These are phyloP conservation scores for Drosophila recens DNA, from an alignment of 2,888 invertebrate genomes.

Conservation along the genomic window DNA sequence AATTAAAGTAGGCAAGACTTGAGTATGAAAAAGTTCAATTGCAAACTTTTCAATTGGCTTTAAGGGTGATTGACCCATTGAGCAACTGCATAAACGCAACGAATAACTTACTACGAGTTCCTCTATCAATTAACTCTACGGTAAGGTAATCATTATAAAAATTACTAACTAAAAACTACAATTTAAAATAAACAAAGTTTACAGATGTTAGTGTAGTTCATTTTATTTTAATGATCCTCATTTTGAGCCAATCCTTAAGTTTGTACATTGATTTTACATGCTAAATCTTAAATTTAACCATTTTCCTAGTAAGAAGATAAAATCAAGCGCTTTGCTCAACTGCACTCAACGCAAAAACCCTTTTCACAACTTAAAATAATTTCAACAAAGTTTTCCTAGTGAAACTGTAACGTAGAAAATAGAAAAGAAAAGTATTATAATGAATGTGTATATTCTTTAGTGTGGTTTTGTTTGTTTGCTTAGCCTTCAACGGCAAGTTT, in stretches of 20 bases:
- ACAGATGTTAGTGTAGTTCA: too few relatives aligned
- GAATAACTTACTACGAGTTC: not conserved
- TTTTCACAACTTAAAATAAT: slow-evolving; percentile 60
- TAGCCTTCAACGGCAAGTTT: slow-evolving; percentile 56
- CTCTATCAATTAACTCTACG: too few relatives aligned
- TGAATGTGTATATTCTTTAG: slow-evolving; percentile 26
- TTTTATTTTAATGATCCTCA: too few relatives aligned
- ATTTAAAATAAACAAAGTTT: too few relatives aligned
- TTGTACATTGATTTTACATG: not conserved
- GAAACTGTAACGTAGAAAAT: slow-evolving; percentile 3
- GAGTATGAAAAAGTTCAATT: not conserved
- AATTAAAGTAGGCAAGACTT: slow-evolving; percentile 23
- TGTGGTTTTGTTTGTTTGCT: slow-evolving; percentile 42
- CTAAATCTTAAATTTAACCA: not conserved
- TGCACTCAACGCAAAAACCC: slow-evolving; percentile 12
- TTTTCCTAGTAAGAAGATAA: slow-evolving; percentile 19
- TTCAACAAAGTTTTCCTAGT: slow-evolving; percentile 44
- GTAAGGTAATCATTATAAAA: too few relatives aligned
- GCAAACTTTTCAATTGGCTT: not conserved
- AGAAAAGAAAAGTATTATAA: slow-evolving; percentile 26
- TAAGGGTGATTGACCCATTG: not conserved
- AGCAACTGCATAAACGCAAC: slow-evolving; percentile 13
- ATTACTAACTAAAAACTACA: too few relatives aligned
- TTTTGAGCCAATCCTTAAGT: too few relatives aligned
- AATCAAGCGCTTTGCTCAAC: slow-evolving; percentile 16